phyloP scores from a whole-genome alignment of 2,113 vertebrate species.

The Penelope pileata region DNA sequence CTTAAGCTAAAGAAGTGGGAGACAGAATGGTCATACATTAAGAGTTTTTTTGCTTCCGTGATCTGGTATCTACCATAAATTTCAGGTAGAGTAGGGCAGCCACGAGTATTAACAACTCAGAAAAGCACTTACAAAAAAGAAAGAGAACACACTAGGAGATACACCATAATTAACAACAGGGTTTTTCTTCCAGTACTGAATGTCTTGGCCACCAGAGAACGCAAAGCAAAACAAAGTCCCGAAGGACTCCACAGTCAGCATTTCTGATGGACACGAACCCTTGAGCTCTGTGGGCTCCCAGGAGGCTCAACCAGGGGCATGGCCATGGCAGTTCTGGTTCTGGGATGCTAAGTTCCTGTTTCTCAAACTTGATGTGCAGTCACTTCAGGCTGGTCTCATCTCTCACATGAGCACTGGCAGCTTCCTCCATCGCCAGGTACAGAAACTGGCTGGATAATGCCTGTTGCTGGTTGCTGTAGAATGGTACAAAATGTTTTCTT shows the following conservation, averaged over 20 bases:
- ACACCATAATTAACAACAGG: not conserved
- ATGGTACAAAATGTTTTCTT: not conserved
- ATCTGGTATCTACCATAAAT: not conserved
- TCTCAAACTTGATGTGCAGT: not conserved
- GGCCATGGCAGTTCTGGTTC: not conserved
- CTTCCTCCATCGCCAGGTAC: not conserved
- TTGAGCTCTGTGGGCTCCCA: not conserved
- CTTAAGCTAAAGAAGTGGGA: not conserved
- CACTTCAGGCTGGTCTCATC: not conserved
- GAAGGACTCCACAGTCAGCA: not conserved
- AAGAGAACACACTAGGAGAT: not conserved
- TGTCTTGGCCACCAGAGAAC: not conserved
- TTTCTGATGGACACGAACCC: not conserved
- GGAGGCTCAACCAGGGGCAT: not conserved
- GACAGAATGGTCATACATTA: not conserved
- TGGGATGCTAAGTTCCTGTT: not conserved
- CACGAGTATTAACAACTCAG: not conserved
- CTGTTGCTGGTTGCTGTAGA: not conserved
- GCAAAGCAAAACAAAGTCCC: not conserved
- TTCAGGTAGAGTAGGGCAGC: not conserved
- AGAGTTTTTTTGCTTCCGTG: not conserved
- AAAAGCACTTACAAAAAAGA: not conserved
- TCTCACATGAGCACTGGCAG: not conserved
- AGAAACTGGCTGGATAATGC: not conserved
- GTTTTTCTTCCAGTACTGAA: not conserved